Base-by-base conservation (phyloP, 2,888 invertebrate genomes). In the Cheiracanthium punctorium region DNA sequence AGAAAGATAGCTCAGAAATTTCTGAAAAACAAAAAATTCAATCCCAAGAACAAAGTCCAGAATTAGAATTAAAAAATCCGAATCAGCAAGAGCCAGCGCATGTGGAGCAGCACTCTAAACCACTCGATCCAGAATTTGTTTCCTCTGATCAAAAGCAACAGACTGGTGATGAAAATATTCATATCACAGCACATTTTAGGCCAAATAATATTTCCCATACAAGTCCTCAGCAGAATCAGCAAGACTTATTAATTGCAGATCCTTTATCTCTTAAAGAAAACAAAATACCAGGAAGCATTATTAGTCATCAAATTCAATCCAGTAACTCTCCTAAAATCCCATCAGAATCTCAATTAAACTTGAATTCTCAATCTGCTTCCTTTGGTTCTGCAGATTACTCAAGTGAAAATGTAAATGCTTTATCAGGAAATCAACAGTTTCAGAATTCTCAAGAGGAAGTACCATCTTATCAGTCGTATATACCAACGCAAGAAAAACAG, bases 131-230 rank as follows among this genome's bases (percentile, higher is more conserved):
- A n/a, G n/a, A n/a, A n/a, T n/a, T n/a, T n/a, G n/a, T n/a, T n/a
- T n/a, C n/a, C n/a, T n/a, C n/a, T n/a, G n/a, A 41, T 2, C 80
- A 80, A 43, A 41, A 29, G 1, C n/a, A n/a, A n/a, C 37, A 37
- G 37, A 10, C 4, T 7, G 37, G 10, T 7, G 10, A 43, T 43
- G 7, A 0, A 5, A 43, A 43, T 17, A 20, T 71, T 1, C 71
- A 71, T 29, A 33, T 71, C 7, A 71, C 71, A 4, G 0, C 71
- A 20, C 71, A 71, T 71, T 71, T 43, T 28, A 71, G 71, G 14
- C 71, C 71, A 14, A 10, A 28, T 14, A 71, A 71, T 71, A 28
- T 43, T 43, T 17, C 41, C 8, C 29, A 67, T 8, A 14, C 12
- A 17, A 5, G 10, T 28, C 1, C 43, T 0, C 43, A 71, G 30